Percentiles rank a stretch among this genome's conserved stretches.
These are phyloP conservation scores for Spermophilus dauricus DNA, from an alignment of 2,113 vertebrate species.

Conservation along the genomic window DNA sequence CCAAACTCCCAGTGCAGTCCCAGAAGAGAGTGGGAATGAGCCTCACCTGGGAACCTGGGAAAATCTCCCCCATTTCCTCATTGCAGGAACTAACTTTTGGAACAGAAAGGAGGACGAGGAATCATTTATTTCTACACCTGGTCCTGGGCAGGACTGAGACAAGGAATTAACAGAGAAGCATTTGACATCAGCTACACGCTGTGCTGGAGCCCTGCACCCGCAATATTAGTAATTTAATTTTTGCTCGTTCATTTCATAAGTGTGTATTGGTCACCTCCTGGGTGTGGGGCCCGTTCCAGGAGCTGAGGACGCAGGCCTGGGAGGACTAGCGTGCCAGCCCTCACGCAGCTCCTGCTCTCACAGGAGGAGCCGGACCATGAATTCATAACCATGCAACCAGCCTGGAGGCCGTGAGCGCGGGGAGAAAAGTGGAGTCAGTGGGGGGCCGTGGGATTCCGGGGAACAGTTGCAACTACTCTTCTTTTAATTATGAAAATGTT, in stretches of 20 bases:
- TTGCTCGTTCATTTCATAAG: background rate
- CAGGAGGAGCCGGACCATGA: background rate
- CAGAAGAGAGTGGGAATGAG: background rate
- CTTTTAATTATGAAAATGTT: background rate
- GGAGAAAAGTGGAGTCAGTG: background rate
- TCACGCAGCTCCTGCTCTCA: background rate
- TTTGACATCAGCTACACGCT: too few relatives aligned
- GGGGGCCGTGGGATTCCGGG: background rate
- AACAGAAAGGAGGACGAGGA: too few relatives aligned
- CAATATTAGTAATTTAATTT: too few relatives aligned
- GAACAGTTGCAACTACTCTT: background rate
- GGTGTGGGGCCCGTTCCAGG: background rate
- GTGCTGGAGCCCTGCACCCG: background rate
- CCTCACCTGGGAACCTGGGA: background rate
- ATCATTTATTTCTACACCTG: background rate
- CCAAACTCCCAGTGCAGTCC: too few relatives aligned
- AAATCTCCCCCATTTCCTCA: background rate
- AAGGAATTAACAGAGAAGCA: background rate
- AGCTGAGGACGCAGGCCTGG: background rate
- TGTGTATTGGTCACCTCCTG: background rate
- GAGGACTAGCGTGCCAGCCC: background rate
- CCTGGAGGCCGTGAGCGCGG: background rate
- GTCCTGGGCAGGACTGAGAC: background rate
- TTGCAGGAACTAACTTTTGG: background rate
- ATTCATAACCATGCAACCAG: background rate